These are phyloP conservation scores for Eupristina koningsbergeri DNA, from an alignment of 1,140 invertebrate species.

Conservation along the genomic window DNA sequence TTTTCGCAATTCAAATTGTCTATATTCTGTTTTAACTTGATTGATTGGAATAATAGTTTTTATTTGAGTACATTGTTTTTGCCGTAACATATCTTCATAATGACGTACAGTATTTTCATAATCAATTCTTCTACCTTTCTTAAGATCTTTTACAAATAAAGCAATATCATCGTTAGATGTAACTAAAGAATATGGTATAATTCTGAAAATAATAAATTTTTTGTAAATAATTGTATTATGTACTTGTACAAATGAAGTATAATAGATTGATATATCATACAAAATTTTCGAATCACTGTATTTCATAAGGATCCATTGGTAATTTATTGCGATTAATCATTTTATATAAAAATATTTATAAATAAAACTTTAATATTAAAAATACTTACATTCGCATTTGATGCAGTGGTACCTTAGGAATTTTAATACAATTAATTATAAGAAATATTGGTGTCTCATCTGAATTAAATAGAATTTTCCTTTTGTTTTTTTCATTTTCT, in stretches of 20 bases:
- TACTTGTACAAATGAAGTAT: conserved; percentile 18
- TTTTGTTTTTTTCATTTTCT: conserved; percentile 57
- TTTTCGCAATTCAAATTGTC: conserved; percentile 78
- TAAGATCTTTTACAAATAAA: conserved; percentile 73
- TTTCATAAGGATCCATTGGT: conserved; percentile 72
- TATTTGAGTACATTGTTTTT: conserved; percentile 72
- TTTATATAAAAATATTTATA: conserved; percentile 11
- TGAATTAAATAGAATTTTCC: conserved; percentile 65
- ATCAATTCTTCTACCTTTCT: conserved; percentile 73
- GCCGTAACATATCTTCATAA: conserved; percentile 74
- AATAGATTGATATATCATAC: conserved; percentile 58
- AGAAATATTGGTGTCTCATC: conserved; percentile 66
- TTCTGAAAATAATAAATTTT: conserved; percentile 57
- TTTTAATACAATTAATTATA: conserved; percentile 71
- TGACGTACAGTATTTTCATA: conserved; percentile 76
- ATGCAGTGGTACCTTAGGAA: conserved; percentile 67
- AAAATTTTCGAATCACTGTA: conserved; percentile 61
- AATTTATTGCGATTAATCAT: conserved; percentile 63
- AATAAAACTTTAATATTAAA: conserved; percentile 30
- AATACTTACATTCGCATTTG: conserved; percentile 71
- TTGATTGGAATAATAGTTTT: conserved; percentile 76
- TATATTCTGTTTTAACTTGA: conserved; percentile 78
- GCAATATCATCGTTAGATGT: conserved; percentile 73
- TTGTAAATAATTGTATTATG: background rate
- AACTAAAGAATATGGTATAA: conserved; percentile 73